Percentiles rank a stretch among this genome's conserved stretches.
Evolutionary conservation across 2,888 invertebrate species (phyloP).

Genomic region (Sphinx pinastri): DNA sequence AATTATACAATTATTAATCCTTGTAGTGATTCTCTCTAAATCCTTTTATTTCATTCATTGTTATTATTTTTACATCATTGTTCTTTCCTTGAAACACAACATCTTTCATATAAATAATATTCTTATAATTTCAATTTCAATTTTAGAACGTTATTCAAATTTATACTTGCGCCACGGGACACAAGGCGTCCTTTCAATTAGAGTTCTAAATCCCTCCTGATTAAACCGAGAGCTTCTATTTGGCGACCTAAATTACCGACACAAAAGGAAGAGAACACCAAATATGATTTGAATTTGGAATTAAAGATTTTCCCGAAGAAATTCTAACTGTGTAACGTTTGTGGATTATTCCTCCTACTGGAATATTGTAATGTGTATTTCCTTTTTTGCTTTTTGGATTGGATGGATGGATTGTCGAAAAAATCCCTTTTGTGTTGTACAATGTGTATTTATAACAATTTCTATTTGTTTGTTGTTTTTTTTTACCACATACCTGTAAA

Average conservation of each 20-base stretch:
- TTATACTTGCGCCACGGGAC: conserved; percentile 39
- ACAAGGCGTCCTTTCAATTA: conserved; percentile 49
- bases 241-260: conserved; percentile 38
- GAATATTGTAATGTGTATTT: not conserved
- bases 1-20: too few species aligned
- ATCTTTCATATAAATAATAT: conserved; percentile 39
- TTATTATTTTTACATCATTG: not conserved
- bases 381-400: too few species aligned
- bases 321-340: conserved; percentile 13
- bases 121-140: conserved; percentile 21
- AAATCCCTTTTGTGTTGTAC: too few species aligned
- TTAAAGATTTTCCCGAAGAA: conserved; percentile 23
- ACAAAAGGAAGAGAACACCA: conserved; percentile 40
- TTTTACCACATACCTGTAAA: too few species aligned
- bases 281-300: conserved; percentile 44
- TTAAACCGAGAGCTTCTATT: conserved; percentile 45
- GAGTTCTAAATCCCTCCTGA: conserved; percentile 49
- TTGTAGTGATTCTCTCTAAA: not conserved
- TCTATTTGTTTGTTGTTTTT: too few species aligned
- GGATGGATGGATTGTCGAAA: too few species aligned
- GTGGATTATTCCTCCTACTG: not conserved
- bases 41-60: not conserved
- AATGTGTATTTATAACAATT: too few species aligned
- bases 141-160: conserved; percentile 40
- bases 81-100: conserved; percentile 32